Base-by-base conservation (phyloP, 2,888 invertebrate species). In the Colostygia pectinataria region DNA sequence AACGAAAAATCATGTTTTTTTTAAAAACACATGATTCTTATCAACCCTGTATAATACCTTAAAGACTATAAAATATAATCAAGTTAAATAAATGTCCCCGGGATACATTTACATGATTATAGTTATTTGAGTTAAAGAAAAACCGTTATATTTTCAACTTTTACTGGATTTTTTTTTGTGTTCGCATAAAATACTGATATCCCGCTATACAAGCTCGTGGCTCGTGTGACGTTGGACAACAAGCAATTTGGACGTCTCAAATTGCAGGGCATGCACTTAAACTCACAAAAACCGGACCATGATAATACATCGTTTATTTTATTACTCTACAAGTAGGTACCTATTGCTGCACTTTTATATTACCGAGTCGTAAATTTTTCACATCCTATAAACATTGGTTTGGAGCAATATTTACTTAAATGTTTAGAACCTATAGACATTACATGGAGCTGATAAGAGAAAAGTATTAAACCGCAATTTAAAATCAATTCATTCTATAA, bases 301-400 rank as follows among this genome's bases (percentile, higher is more conserved):
- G 63, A 60, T 57, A 53, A 59, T 46, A 39, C 47, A 56, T 65
- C 31, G 51, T 44, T 58, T 59, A 60, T 59, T 66, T 68, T 65
- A 71, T 62, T 64, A 55, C 57, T 41, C 23, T 40, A n/a, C 20
- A 20, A 20, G 15, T 15, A 15, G 4, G 15, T 15, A 15, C 15
- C 15, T 15, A n/a, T 58, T 60, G 31, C 23, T 23, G 32, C 37
- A 18, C 13, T 38, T n/a, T n/a, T n/a, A 1, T 29, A 39, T 39
- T 39, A 39, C 12, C n/a, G 29, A 39, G 20, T 18, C 18, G 20
- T 39, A 9, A 36, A 9, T 45, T 44, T 38, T 43, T 36, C 15
- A 39, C 28, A 28, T 2, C 29, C n/a, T n/a, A n/a, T n/a, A n/a
- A n/a, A n/a, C n/a, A n/a, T n/a, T n/a, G n/a, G n/a, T n/a, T n/a